phyloP scores from a whole-genome alignment of 2,113 vertebrate species.

The Hippocampus mohnikei region DNA sequence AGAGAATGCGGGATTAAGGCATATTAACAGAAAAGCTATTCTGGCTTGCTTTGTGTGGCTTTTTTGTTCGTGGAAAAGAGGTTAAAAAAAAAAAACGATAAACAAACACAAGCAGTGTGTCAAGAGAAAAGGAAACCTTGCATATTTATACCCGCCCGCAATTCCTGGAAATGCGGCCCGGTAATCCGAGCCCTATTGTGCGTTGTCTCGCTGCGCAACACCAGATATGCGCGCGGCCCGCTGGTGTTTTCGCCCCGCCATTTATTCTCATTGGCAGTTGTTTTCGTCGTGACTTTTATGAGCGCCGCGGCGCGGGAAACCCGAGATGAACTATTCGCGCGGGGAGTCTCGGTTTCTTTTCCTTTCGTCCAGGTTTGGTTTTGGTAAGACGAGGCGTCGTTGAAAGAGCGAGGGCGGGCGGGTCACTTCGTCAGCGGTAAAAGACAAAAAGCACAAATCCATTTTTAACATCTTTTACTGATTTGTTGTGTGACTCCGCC shows the following conservation, averaged over 20 bases:
- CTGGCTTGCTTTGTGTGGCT: constrained; percentile 54
- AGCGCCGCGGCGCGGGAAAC: constrained; percentile 43
- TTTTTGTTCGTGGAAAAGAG: constrained; percentile 62
- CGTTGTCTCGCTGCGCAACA: constrained; percentile 52
- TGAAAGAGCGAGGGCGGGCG: background rate
- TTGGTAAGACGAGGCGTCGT: constrained; percentile 38
- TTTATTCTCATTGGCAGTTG: constrained; percentile 62
- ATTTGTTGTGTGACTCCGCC: background rate
- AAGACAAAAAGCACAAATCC: background rate
- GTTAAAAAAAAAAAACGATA: constrained; percentile 41
- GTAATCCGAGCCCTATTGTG: constrained; percentile 69
- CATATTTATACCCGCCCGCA: constrained; percentile 38
- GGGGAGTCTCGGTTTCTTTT: constrained; percentile 37
- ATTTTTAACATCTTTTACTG: background rate
- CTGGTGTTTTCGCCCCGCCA: constrained; percentile 54
- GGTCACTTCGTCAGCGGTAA: background rate
- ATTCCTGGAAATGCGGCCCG: constrained; percentile 54
- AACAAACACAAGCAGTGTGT: constrained; percentile 43
- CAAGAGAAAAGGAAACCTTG: constrained; percentile 32
- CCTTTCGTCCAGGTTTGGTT: constrained; percentile 31
- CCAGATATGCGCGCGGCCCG: constrained; percentile 59
- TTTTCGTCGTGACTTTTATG: constrained; percentile 54
- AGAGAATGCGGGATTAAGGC: constrained; percentile 47
- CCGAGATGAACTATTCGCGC: constrained; percentile 48
- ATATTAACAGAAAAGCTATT: constrained; percentile 63